These are phyloP conservation scores for Eupristina koningsbergeri DNA, from an alignment of 1,140 invertebrate genomes.

Conservation along the genomic window DNA sequence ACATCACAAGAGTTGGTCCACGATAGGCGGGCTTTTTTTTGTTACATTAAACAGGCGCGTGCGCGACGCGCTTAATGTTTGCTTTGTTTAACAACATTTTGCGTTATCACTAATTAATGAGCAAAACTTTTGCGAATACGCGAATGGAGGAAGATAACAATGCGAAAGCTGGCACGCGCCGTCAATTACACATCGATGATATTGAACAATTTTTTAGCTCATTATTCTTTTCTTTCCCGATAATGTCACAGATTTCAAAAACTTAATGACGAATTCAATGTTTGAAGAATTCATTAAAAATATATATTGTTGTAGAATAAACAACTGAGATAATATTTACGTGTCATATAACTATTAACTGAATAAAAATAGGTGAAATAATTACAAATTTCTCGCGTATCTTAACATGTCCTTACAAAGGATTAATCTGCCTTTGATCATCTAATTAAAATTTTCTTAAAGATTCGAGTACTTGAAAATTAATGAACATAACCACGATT, in stretches of 20 bases:
- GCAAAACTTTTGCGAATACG: constrained; percentile 17
- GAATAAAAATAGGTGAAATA: not conserved
- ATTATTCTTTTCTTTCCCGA: not conserved
- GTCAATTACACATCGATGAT: constrained; percentile 36
- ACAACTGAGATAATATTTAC: constrained; percentile 2
- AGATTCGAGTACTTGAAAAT: too few relatives aligned
- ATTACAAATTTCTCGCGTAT: constrained; percentile 3
- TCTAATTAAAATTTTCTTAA: not conserved
- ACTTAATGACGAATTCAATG: not conserved
- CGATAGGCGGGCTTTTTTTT: not conserved
- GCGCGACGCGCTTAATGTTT: not conserved
- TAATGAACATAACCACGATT: not conserved
- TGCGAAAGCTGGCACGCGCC: constrained; percentile 58
- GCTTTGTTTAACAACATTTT: constrained; percentile 13
- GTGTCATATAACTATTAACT: not conserved
- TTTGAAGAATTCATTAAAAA: not conserved
- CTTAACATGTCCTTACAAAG: not conserved
- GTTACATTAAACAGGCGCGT: constrained; percentile 3
- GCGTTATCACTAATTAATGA: constrained; percentile 38
- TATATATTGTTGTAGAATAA: not conserved
- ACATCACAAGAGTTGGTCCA: not conserved
- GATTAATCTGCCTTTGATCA: not conserved
- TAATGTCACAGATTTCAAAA: constrained; percentile 2
- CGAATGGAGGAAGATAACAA: constrained; percentile 28
- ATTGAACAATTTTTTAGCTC: not conserved